Percentiles rank a stretch among this genome's conserved stretches.
phyloP scores from a whole-genome alignment of 2,113 vertebrate genomes.

The Laticauda laticaudata region DNA sequence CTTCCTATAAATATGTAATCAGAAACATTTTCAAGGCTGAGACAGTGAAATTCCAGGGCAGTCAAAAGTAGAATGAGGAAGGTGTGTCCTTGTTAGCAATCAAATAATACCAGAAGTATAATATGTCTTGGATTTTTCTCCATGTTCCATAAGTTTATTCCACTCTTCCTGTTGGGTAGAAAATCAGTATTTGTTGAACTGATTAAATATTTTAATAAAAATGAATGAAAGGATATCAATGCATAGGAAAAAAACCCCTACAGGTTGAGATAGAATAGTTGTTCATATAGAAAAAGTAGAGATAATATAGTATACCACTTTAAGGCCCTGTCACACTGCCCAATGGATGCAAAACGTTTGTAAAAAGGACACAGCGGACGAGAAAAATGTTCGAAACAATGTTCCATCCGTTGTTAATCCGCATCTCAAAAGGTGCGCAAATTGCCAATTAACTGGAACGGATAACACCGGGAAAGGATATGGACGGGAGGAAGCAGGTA shows the following conservation, averaged over 20 bases:
- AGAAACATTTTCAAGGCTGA: background rate
- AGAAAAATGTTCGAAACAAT: no score
- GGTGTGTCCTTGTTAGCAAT: background rate
- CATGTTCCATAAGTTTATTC: background rate
- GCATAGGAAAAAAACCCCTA: background rate
- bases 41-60: background rate
- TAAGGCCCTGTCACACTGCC: no score
- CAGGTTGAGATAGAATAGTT: background rate
- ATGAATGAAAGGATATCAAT: background rate
- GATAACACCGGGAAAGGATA: no score
- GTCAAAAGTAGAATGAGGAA: background rate
- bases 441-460: no score
- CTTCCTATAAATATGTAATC: background rate
- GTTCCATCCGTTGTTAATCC: no score
- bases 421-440: no score
- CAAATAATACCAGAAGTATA: background rate
- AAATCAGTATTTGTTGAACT: background rate
- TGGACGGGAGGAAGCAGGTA: no score
- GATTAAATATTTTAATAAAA: background rate
- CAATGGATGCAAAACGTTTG: no score
- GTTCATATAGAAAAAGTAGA: conserved; percentile 2
- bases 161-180: background rate
- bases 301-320: conserved; percentile 43
- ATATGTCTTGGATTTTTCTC: background rate
- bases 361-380: no score